Percentiles rank a stretch among this genome's conserved stretches.
Evolutionary conservation across 2,888 invertebrate genomes (phyloP).

Genomic region (Orthosia incerta): DNA sequence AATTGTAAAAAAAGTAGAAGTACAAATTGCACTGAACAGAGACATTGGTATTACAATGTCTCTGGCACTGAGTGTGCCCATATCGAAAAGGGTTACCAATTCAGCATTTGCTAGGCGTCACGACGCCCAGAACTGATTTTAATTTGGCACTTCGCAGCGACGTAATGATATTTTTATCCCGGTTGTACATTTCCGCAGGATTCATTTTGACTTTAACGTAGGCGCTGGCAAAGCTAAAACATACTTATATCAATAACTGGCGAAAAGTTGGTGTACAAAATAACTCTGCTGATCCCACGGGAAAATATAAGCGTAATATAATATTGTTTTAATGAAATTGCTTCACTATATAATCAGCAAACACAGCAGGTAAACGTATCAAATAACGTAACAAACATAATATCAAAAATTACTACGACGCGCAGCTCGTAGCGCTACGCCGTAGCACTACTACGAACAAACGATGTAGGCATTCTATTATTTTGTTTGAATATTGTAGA

Average conservation of each 20-base stretch:
- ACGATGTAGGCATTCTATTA: conserved; percentile 10
- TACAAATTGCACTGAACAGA: no score
- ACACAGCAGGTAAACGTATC: conserved; percentile 7
- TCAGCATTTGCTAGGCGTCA: no score
- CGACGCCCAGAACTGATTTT: no score
- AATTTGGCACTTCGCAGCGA: no score
- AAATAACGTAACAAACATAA: conserved; percentile 2
- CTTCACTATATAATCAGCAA: background rate
- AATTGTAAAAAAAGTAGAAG: no score
- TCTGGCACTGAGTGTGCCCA: no score
- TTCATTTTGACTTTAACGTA: no score
- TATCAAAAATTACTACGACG: conserved; percentile 18
- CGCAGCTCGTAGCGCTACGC: conserved; percentile 59
- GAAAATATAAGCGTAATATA: background rate
- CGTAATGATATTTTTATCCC: no score
- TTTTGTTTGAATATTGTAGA: background rate
- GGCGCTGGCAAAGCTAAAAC: no score
- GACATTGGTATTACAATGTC: no score
- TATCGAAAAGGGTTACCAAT: no score
- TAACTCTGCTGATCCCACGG: background rate
- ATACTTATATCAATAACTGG: background rate
- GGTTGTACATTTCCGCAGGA: no score
- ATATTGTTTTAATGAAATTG: background rate
- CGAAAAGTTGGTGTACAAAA: background rate
- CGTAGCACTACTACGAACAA: conserved; percentile 57